Evolutionary conservation across 2,888 invertebrate genomes (phyloP).

Genomic region (Dynastes hyllus): DNA sequence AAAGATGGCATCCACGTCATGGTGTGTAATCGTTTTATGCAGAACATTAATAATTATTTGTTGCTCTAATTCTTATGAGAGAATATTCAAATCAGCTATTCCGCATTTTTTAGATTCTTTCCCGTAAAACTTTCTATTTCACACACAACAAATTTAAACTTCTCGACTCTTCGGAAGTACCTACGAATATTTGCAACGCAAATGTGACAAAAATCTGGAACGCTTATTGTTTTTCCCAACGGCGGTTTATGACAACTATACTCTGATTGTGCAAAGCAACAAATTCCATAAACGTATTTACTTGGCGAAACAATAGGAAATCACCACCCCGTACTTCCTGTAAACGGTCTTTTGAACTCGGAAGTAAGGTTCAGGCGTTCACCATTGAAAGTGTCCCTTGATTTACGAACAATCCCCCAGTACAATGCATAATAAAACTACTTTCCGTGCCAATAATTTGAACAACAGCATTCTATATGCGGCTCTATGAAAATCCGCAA

Average conservation of each 20-base stretch:
- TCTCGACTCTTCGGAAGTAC: neutral
- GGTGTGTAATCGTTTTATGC: no score
- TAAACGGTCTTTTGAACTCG: conserved; percentile 52
- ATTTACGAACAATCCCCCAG: conserved; percentile 47
- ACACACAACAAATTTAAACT: conserved; percentile 20
- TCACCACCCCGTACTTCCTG: conserved; percentile 58
- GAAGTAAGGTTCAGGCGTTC: conserved; percentile 56
- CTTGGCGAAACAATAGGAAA: conserved; percentile 55
- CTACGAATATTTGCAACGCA: conserved; percentile 30
- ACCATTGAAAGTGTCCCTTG: conserved; percentile 30
- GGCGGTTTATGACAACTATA: conserved; percentile 4
- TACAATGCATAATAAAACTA: conserved; percentile 52
- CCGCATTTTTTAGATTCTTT: neutral
- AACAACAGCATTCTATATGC: conserved; percentile 22
- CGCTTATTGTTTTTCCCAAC: conserved; percentile 34
- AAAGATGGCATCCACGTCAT: no score
- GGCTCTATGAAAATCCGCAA: conserved; percentile 18
- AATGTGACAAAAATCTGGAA: conserved; percentile 29
- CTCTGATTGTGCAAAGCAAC: conserved; percentile 26
- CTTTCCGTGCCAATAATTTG: conserved; percentile 49
- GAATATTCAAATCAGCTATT: no score
- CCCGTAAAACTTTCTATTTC: conserved; percentile 30
- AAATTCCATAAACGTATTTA: conserved; percentile 10
- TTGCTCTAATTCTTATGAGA: no score
- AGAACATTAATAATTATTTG: no score